Evolutionary conservation across 2,113 vertebrate species (phyloP), one percentile per base, ranked within the genome.

Genomic region (Anhinga rufa): DNA sequence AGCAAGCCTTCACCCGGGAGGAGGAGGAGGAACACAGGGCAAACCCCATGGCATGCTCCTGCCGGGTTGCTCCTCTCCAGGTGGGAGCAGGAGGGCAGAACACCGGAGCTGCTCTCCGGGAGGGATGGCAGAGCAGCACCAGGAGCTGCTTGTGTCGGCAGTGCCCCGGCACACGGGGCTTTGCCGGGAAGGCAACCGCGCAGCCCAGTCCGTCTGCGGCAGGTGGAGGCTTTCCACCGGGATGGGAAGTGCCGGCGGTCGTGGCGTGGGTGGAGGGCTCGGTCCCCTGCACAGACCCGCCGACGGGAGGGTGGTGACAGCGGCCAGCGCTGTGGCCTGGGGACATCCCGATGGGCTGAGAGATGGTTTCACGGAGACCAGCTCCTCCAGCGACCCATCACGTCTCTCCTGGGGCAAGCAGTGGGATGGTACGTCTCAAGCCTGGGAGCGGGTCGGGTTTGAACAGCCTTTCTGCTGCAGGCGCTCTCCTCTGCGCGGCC

Each of bases 181-280:
- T n/a, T 28, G 48, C 55, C 2, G 1, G 40, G 86, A 14, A 29
- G 49, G n/a, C 1, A 8, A 22, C 22, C 1, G 2, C 1, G 0
- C 40, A 13, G 60, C 3, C 34, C 4, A 7, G 42, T n/a, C 48
- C 12, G n/a, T 13, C 70, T 40, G 51, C 2, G 14, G 52, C 49
- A 46, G 19, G 44, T 1, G 4, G 46, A 60, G 40, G 49, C 38
- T 75, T 61, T 66, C 46, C 61, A 17, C 16, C 0, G 0, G 58
- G 38, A 25, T 46, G 86, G 69, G 85, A 49, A 20, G 52, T 0
- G 26, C 42, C 20, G 69, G 60, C 31, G 68, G 52, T 25, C 3
- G 0, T 17, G 60, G 54, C 5, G 75, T 11, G 65, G 70, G n/a
- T 9, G 36, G 25, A 60, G 65, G 78, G 60, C 79, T 72, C 9